Evolutionary conservation across 2,888 invertebrate species (phyloP).

Genomic region (Lypha dubia): DNA sequence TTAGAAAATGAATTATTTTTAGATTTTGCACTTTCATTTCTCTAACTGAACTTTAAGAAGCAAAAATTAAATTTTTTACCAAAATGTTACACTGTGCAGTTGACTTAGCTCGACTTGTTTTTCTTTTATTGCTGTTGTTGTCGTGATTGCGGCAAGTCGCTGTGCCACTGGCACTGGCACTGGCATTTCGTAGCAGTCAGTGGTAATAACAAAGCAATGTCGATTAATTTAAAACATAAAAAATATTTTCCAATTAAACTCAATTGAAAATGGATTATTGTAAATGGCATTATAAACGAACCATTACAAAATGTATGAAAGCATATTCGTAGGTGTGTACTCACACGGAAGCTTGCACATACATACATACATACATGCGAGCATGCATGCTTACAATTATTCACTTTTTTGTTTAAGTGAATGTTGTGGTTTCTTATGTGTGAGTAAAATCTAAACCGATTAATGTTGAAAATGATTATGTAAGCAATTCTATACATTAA

Average conservation of each 20-base stretch:
- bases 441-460: background rate
- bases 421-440: background rate
- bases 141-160: constrained; percentile 36
- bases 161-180: background rate
- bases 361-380: no score
- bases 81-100: constrained; percentile 26
- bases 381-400: background rate
- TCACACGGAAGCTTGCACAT: background rate
- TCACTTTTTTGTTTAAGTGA: background rate
- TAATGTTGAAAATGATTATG: background rate
- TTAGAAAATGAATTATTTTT: no score
- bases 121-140: constrained; percentile 33
- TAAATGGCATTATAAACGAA: constrained; percentile 64
- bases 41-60: background rate
- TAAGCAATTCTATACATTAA: background rate
- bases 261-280: constrained; percentile 74
- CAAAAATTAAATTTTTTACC: background rate
- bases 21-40: no score
- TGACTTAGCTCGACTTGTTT: constrained; percentile 1
- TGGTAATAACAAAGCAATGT: constrained; percentile 57
- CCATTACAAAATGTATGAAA: constrained; percentile 31
- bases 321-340: background rate
- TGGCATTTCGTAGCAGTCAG: constrained; percentile 16
- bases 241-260: constrained; percentile 75
- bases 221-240: constrained; percentile 73